A percentile compares a stretch with the other conserved stretches of the same genome.
phyloP scores from a whole-genome alignment of 1,140 invertebrate species.

The Protaetia brevitarsis region DNA sequence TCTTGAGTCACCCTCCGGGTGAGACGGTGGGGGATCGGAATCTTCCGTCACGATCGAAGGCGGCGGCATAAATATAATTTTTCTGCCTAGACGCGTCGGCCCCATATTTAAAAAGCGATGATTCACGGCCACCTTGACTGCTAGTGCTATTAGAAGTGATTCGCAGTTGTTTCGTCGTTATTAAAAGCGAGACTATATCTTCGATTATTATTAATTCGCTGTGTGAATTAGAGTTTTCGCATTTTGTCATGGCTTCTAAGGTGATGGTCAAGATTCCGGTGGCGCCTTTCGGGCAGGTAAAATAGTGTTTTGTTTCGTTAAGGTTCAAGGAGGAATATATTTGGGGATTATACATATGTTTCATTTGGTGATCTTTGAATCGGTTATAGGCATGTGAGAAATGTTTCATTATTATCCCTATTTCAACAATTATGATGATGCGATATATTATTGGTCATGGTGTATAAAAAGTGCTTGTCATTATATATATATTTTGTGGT shows the following conservation, averaged over 20 bases:
- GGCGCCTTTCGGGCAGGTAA: constrained; percentile 60
- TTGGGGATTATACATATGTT: not conserved
- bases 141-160: not conserved
- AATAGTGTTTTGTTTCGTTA: constrained; percentile 26
- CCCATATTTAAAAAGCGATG: constrained; percentile 5
- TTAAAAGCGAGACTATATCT: not conserved
- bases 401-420: too few relatives aligned
- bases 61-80: too few relatives aligned
- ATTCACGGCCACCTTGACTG: constrained; percentile 10
- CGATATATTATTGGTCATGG: too few relatives aligned
- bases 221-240: not conserved
- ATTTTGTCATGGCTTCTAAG: constrained; percentile 58
- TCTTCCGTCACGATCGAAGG: too few relatives aligned
- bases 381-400: too few relatives aligned
- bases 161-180: not conserved
- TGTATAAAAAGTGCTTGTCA: too few relatives aligned
- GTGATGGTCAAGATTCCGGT: constrained; percentile 61
- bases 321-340: not conserved
- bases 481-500: too few relatives aligned
- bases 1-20: not conserved
- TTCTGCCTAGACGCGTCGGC: too few relatives aligned
- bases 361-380: too few relatives aligned
- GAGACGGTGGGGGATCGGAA: too few relatives aligned
- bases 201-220: not conserved
- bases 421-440: too few relatives aligned